These are phyloP conservation scores for Esperia sulphurella DNA, from an alignment of 2,888 invertebrate species.

Conservation along the genomic window DNA sequence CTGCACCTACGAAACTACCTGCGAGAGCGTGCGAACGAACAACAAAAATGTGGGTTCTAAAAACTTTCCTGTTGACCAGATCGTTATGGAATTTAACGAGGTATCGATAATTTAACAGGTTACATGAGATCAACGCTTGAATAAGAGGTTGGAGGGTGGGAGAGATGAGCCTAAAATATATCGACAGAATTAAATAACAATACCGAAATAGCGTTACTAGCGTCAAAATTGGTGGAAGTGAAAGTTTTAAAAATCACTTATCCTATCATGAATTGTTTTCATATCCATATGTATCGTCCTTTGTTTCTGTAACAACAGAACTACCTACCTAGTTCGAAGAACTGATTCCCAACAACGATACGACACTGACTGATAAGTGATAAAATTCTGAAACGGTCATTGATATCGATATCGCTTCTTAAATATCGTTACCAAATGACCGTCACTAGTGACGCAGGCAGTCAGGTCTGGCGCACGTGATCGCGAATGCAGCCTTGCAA, in stretches of 20 bases:
- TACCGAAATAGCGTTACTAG: too few species aligned
- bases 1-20: too few species aligned
- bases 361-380: too few species aligned
- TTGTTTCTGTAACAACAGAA: too few species aligned
- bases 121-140: not conserved
- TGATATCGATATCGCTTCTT: not conserved
- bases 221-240: too few species aligned
- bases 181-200: not conserved
- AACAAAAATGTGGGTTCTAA: not conserved
- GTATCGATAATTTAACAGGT: slow-evolving; percentile 6
- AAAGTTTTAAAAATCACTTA: too few species aligned
- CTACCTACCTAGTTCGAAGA: too few species aligned
- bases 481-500: slow-evolving; percentile 66
- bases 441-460: slow-evolving; percentile 24
- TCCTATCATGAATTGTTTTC: too few species aligned
- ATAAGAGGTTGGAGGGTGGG: too few species aligned
- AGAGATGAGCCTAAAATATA: not conserved
- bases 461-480: slow-evolving; percentile 42
- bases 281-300: too few species aligned
- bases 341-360: too few species aligned
- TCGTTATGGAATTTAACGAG: not conserved
- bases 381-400: not conserved
- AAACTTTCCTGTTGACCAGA: not conserved
- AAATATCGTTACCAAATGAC: not conserved
- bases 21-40: not conserved